These are phyloP conservation scores for Potorous gilbertii DNA, from an alignment of 2,797 vertebrate genomes.

Conservation along the genomic window DNA sequence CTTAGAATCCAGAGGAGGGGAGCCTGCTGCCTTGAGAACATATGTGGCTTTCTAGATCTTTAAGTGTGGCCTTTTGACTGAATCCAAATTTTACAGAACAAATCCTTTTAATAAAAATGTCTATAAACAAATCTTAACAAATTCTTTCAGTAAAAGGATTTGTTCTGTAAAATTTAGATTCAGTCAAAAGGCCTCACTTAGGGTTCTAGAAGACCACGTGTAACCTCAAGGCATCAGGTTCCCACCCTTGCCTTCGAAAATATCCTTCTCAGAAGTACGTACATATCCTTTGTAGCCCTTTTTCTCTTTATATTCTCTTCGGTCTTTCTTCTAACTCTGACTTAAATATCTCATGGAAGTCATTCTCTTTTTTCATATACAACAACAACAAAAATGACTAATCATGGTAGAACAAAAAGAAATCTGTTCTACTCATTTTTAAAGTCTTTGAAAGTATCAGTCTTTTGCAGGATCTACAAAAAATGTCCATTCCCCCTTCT, in stretches of 20 bases:
- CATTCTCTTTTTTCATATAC: background rate
- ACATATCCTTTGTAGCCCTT: background rate
- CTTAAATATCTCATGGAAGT: background rate
- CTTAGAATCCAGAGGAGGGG: background rate
- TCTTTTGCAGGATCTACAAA: background rate
- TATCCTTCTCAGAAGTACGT: background rate
- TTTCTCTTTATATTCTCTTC: background rate
- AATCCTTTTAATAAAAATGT: no score
- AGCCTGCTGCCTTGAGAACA: no score
- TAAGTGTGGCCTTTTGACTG: no score
- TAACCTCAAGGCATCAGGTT: no score
- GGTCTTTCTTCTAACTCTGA: background rate
- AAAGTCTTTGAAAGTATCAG: background rate
- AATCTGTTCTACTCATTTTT: background rate
- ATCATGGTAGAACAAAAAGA: background rate
- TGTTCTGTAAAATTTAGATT: no score
- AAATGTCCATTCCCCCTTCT: background rate
- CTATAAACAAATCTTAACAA: no score
- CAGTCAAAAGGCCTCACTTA: no score
- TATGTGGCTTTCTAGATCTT: no score
- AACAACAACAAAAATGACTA: no score
- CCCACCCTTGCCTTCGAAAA: background rate
- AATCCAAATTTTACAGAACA: no score
- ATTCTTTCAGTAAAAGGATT: no score
- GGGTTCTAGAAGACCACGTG: no score